Conservation (phyloP, 2,888 invertebrate genomes). For the Geophilus truncorum region DNA sequence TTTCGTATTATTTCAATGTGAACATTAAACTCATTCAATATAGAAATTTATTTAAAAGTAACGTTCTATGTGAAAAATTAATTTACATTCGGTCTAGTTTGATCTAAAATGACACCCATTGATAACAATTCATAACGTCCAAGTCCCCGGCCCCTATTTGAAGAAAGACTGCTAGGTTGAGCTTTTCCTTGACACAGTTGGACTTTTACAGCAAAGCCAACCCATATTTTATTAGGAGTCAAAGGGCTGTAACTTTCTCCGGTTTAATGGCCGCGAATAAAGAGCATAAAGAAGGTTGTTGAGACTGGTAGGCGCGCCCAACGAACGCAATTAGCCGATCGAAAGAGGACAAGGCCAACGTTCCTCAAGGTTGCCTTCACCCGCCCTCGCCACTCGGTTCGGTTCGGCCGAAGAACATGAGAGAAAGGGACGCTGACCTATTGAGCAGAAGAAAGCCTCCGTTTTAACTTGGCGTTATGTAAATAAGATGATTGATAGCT, state of each 20-base stretch:
- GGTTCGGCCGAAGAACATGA: background rate
- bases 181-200: slow-evolving; percentile 2
- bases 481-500: slow-evolving; percentile 22
- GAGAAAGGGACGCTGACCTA: background rate
- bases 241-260: slow-evolving; percentile 21
- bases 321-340: background rate
- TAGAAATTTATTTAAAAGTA: too few relatives aligned
- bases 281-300: slow-evolving; percentile 25
- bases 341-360: slow-evolving; percentile 19
- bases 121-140: too few relatives aligned
- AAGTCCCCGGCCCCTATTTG: too few relatives aligned
- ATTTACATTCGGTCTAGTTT: too few relatives aligned
- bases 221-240: background rate
- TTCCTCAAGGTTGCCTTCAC: slow-evolving; percentile 12
- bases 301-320: slow-evolving; percentile 17
- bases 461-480: background rate
- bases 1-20: too few relatives aligned
- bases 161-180: background rate
- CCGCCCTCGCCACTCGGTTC: background rate
- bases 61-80: too few relatives aligned
- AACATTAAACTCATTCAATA: too few relatives aligned
- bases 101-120: too few relatives aligned
- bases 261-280: slow-evolving; percentile 25
- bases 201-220: background rate
- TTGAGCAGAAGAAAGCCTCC: background rate